A percentile compares a stretch with the other conserved stretches of the same genome.
Conservation (phyloP, 92 coral and sea anemone species). For the Paramuricea clavata region DNA sequence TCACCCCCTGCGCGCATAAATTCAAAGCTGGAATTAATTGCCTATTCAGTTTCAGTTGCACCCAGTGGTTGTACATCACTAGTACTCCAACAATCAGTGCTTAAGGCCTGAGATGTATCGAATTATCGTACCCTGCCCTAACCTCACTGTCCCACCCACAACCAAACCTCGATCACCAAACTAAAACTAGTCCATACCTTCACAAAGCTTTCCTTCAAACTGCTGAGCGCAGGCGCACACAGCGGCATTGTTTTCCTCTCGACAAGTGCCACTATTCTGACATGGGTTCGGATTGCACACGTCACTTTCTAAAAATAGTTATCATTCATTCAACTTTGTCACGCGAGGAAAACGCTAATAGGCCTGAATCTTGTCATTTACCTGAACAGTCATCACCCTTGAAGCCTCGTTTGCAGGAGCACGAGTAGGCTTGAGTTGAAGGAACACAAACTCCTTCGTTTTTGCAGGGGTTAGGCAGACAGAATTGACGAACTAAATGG, state of each 20-base stretch:
- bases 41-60: no score
- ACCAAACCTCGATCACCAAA: no score
- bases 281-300: slow-evolving; percentile 96
- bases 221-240: slow-evolving; percentile 81
- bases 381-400: slow-evolving; percentile 96
- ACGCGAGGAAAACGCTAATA: no score
- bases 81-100: not conserved
- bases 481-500: slow-evolving; percentile 81
- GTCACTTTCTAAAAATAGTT: slow-evolving; percentile 80
- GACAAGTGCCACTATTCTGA: slow-evolving; percentile 88
- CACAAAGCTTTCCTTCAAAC: slow-evolving; percentile 88
- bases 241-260: slow-evolving; percentile 87
- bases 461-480: slow-evolving; percentile 93
- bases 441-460: slow-evolving; percentile 97
- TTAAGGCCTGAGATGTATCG: no score
- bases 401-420: slow-evolving; percentile 83
- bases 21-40: no score
- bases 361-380: slow-evolving; percentile 62
- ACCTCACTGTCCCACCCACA: not conserved
- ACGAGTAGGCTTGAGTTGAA: slow-evolving; percentile 78
- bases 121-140: no score
- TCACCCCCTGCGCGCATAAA: no score
- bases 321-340: no score
- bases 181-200: slow-evolving; percentile 64
- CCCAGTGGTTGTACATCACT: not conserved